Evolutionary conservation across 1,140 invertebrate species (phyloP), one percentile per base, ranked within the genome.

Genomic region (Drosophila punjabiensis): DNA sequence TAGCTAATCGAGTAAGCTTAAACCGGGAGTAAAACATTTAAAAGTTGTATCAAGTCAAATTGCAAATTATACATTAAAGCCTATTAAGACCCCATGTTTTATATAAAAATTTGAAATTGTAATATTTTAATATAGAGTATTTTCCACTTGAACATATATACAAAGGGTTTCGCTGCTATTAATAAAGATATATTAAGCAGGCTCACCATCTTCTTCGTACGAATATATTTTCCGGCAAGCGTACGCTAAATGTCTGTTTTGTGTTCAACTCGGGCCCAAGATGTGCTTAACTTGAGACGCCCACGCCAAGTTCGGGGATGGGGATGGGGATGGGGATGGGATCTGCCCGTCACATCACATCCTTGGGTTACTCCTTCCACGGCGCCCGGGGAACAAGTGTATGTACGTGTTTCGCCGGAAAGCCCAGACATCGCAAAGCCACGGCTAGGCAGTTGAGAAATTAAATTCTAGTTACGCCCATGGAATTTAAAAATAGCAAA

Each of bases 401-500:
- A 56, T 28, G 63, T 82, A 82, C 79, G 74, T 82, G 79, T 78
- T 74, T 33, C 32, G 37, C 24, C 52, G 48, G 37, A 55, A 58
- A 76, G 75, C 64, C 65, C 32, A 76, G 59, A 64, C 70, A 75
- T 47, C 50, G 56, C 74, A 74, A 62, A 48, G 56, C 67, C 53
- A 61, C 68, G 47, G 37, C 55, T 50, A 79, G 61, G 67, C 67
- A 79, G 56, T 63, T 78, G 58, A 71, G 76, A 79, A 86, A 86
- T 82, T 86, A 86, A 86, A 86, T 86, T 86, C 70, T 82, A 78
- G 79, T 82, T 82, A 86, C 79, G 82, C 63, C 66, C 55, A 35
- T 43, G 37, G 82, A 86, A 86, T 86, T 86, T 86, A 86, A 86
- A 79, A 79, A 75, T 66, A 84, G 59, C 47, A 63, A 73, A 66